Percentiles rank a stretch among this genome's conserved stretches.
phyloP scores from a whole-genome alignment of 2,888 invertebrate genomes.

The Habroteleia sp. region DNA sequence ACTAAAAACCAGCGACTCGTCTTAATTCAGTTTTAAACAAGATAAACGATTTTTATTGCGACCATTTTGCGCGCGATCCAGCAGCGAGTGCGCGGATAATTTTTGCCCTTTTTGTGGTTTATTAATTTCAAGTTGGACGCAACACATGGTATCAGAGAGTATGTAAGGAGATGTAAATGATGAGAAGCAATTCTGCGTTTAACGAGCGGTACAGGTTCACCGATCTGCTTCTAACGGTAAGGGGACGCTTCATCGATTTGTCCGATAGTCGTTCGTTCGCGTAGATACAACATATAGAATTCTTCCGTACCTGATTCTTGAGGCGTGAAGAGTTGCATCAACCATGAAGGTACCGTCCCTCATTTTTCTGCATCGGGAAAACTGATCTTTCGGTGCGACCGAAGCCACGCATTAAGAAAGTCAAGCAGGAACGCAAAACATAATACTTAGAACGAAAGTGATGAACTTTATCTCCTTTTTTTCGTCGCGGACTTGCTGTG shows the following conservation, averaged over 20 bases:
- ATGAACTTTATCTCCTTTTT: conserved; percentile 53
- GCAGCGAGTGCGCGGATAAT: neutral
- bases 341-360: conserved; percentile 56
- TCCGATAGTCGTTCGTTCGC: conserved; percentile 66
- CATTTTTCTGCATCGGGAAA: conserved; percentile 63
- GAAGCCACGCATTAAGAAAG: conserved; percentile 55
- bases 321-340: conserved; percentile 65
- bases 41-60: too few relatives aligned
- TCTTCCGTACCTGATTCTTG: conserved; percentile 64
- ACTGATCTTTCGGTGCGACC: conserved; percentile 45
- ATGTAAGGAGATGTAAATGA: conserved; percentile 66
- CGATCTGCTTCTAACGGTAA: conserved; percentile 74
- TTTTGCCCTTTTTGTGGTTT: conserved; percentile 12
- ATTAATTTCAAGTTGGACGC: conserved; percentile 31
- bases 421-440: conserved; percentile 52
- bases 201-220: conserved; percentile 69
- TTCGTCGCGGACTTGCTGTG: conserved; percentile 5
- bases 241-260: conserved; percentile 75
- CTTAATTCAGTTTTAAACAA: too few relatives aligned
- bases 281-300: conserved; percentile 60
- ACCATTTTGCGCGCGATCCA: conserved; percentile 6
- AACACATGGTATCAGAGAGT: conserved; percentile 41
- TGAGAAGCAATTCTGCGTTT: conserved; percentile 71
- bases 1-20: too few relatives aligned
- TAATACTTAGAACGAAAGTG: conserved; percentile 63